Base-by-base conservation (phyloP, 2,797 vertebrate genomes). In the Arnoldichthys spilopterus region DNA sequence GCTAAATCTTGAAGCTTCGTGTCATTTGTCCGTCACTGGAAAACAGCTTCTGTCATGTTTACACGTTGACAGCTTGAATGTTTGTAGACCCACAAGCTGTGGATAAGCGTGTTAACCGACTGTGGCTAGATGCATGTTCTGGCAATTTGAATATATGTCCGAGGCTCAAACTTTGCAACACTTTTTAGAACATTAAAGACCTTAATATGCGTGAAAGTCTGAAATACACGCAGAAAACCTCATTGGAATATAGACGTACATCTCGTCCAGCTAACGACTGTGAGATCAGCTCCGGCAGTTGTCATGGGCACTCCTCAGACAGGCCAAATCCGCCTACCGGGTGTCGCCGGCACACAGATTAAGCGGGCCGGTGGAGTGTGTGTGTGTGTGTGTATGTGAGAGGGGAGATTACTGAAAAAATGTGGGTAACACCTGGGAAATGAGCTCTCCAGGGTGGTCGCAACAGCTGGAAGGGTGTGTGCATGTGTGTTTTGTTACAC, bases 341-440 rank as follows among this genome's bases (percentile, higher is more conserved):
- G 83, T 77, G 87, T 85, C 87, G 83, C 79, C 78, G 84, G 74
- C 24, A 86, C 87, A 84, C 87, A 90, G 90, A 93, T 92, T 90
- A 90, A 87, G 86, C 80, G 64, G 63, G 40, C 64, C 22, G 77
- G 56, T 76, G 62, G 72, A 88, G 88, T 88, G 87, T 83, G 87
- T 87, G 84, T 90, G 70, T 81, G 37, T 28, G 62, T 66, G 73
- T 66, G 84, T 74, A 69, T 28, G 59, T 32, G 68, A 87, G 87
- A 87, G 88, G 82, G 87, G 88, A 91, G 93, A 93, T 94, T 92
- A 92, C 85, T 86, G 85, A 72, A 75, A 80, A 86, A 85, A 92
- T 92, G 91, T 91, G 89, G 91, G 88, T 89, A 88, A 89, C 91
- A 93, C 92, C 92, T 93, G 91, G 89, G 90, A 91, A 92, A 92